Evolutionary conservation across 2,113 vertebrate species (phyloP).

Genomic region (Triplophysa siluroides): DNA sequence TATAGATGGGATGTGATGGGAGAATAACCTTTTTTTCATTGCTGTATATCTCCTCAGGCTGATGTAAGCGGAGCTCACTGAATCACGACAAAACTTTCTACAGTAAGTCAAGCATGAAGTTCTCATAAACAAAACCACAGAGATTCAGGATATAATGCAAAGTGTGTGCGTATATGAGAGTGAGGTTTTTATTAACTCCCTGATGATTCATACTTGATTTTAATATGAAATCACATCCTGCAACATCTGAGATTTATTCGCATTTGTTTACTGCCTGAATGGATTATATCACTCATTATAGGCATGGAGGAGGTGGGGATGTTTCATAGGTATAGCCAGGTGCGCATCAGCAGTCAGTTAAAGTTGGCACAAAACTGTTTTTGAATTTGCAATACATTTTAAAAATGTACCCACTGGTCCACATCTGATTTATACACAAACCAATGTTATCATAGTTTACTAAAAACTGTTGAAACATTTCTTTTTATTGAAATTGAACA

Average conservation of each 20-base stretch:
- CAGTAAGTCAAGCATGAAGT: constrained; percentile 3
- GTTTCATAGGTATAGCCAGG: too few relatives aligned
- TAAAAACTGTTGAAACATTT: too few relatives aligned
- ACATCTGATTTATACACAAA: neutral
- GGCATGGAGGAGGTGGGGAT: too few relatives aligned
- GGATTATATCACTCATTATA: neutral
- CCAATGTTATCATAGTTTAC: too few relatives aligned
- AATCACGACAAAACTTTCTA: neutral
- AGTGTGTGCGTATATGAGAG: neutral
- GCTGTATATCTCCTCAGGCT: neutral
- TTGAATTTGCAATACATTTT: neutral
- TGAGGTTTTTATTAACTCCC: neutral
- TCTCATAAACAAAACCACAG: neutral
- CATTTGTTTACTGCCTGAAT: constrained; percentile 7
- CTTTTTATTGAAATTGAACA: too few relatives aligned
- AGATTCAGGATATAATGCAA: neutral
- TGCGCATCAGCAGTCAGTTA: too few relatives aligned
- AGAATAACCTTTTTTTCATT: neutral
- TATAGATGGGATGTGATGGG: neutral
- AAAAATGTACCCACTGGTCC: neutral
- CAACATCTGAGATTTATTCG: constrained; percentile 45
- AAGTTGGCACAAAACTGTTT: too few relatives aligned
- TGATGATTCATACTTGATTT: neutral
- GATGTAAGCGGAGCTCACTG: neutral
- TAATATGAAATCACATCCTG: constrained; percentile 15